A percentile compares a stretch with the other conserved stretches of the same genome.
These are phyloP conservation scores for Telmatherina bonti DNA, from an alignment of 2,797 vertebrate species.

Conservation along the genomic window DNA sequence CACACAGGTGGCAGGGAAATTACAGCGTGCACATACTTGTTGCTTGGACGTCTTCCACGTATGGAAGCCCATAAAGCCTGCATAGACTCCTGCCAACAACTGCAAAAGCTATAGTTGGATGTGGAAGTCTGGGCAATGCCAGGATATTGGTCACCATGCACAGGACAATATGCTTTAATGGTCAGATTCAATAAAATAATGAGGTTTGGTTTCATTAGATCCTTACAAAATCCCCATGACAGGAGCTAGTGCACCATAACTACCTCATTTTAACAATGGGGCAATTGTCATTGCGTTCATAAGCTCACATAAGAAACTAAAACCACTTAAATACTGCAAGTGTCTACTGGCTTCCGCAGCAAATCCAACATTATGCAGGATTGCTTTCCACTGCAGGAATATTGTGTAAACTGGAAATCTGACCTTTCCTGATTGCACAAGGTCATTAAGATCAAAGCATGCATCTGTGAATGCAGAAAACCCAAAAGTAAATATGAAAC, in stretches of 20 bases:
- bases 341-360: conserved; percentile 32
- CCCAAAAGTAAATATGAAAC: conserved; percentile 5
- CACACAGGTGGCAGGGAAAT: conserved; percentile 81
- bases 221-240: conserved; percentile 26
- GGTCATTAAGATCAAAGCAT: conserved; percentile 24
- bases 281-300: conserved; percentile 31
- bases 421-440: conserved; percentile 34
- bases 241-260: conserved; percentile 27
- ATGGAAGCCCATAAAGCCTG: conserved; percentile 72
- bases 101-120: conserved; percentile 76
- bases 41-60: conserved; percentile 70
- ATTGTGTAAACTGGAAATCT: conserved; percentile 28
- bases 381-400: conserved; percentile 25
- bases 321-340: conserved; percentile 30
- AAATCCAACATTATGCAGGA: conserved; percentile 11
- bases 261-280: conserved; percentile 42
- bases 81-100: conserved; percentile 57
- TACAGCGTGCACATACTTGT: conserved; percentile 68
- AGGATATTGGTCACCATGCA: conserved; percentile 59
- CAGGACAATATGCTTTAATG: conserved; percentile 64
- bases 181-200: conserved; percentile 63
- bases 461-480: neutral
- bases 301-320: conserved; percentile 39
- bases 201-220: conserved; percentile 54
- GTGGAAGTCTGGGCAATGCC: conserved; percentile 50